Conservation (phyloP, 2,888 invertebrate genomes). For the Pristionchus maxplancki region DNA sequence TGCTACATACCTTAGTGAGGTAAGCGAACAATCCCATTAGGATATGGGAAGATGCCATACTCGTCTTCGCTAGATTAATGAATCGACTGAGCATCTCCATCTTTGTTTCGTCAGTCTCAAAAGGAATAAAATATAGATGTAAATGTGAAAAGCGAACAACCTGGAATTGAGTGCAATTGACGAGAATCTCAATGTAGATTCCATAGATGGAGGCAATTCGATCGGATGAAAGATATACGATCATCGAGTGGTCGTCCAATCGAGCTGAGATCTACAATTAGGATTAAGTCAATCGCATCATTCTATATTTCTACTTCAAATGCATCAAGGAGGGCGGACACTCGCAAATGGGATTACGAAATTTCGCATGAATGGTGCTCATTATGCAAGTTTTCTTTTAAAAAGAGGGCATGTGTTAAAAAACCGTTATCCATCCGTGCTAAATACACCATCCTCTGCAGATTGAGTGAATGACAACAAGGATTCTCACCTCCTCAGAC, state of each 20-base stretch:
- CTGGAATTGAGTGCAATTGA: not conserved
- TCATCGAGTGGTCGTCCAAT: slow-evolving; percentile 1
- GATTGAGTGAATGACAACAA: too few species aligned
- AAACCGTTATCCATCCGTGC: too few species aligned
- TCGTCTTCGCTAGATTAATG: not conserved
- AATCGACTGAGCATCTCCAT: slow-evolving; percentile 6
- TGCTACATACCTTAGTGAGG: slow-evolving; percentile 19
- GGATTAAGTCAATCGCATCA: not conserved
- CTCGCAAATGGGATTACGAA: too few species aligned
- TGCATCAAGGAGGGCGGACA: too few species aligned
- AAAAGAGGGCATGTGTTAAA: too few species aligned
- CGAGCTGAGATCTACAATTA: not conserved
- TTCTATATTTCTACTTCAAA: not conserved
- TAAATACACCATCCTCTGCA: too few species aligned
- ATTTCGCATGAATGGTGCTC: too few species aligned
- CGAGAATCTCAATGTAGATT: slow-evolving; percentile 40
- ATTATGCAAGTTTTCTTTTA: too few species aligned
- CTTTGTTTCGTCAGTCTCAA: slow-evolving; percentile 29
- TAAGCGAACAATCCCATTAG: not conserved
- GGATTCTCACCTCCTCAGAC: not conserved
- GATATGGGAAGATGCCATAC: not conserved
- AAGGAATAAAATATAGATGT: not conserved
- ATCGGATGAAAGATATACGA: slow-evolving; percentile 23
- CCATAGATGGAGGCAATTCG: not conserved
- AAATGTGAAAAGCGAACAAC: not conserved